These are phyloP conservation scores for Nettapus auritus DNA, from an alignment of 2,113 vertebrate species.

Conservation along the genomic window DNA sequence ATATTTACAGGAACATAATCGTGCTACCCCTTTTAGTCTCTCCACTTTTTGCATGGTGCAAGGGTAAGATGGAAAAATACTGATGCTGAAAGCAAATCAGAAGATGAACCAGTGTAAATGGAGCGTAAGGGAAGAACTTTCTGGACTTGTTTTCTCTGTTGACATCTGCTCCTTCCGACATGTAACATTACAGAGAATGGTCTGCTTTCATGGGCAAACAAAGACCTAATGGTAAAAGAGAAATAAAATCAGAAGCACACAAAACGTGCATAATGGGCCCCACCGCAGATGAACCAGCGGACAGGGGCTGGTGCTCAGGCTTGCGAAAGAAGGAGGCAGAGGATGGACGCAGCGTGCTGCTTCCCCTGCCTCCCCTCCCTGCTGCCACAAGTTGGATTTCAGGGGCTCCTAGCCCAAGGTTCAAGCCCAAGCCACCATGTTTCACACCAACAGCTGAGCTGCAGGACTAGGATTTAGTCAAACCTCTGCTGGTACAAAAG, in stretches of 20 bases:
- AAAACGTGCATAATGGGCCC: not conserved
- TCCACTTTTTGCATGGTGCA: not conserved
- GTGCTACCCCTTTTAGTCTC: not conserved
- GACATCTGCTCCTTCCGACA: conserved; percentile 1
- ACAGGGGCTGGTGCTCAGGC: not conserved
- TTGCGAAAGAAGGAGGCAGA: not conserved
- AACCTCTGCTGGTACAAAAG: not conserved
- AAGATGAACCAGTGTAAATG: not conserved
- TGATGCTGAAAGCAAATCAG: not conserved
- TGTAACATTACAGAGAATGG: not conserved
- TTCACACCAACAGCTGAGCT: not conserved
- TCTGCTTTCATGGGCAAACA: not conserved
- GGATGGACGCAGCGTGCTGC: rapidly evolving
- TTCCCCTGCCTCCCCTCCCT: not conserved
- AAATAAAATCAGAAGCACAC: not conserved
- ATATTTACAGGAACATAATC: not conserved
- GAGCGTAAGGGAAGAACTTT: not conserved
- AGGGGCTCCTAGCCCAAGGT: not conserved
- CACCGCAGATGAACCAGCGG: not conserved
- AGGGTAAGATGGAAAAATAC: not conserved
- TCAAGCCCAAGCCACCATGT: not conserved
- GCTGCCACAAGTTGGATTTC: rapidly evolving
- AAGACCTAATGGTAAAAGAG: not conserved
- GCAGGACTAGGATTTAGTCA: not conserved
- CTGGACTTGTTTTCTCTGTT: conserved; percentile 13